Conservation (phyloP, 2,797 vertebrate species). For the Chanos chanos region DNA sequence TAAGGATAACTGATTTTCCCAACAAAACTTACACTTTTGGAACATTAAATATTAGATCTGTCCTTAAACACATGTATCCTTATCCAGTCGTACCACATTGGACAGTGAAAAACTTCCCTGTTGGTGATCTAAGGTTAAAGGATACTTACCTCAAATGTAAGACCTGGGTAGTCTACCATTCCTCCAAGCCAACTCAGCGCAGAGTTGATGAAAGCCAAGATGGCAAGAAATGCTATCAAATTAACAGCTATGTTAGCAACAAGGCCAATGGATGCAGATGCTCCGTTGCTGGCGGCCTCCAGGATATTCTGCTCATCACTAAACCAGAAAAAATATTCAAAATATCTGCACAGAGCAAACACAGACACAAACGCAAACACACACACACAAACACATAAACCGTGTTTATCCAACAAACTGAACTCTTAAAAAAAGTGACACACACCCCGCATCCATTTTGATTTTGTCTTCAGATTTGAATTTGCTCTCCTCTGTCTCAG, state of each 20-base stretch:
- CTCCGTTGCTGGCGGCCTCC: slow-evolving; percentile 88
- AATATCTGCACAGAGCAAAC: neutral
- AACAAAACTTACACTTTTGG: no score
- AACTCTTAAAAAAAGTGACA: no score
- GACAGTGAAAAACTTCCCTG: no score
- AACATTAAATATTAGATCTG: no score
- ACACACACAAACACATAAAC: neutral
- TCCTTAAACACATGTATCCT: no score
- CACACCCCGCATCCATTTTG: slow-evolving; percentile 75
- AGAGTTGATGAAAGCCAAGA: slow-evolving; percentile 84
- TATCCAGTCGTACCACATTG: no score
- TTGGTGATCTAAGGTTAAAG: no score
- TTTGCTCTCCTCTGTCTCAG: slow-evolving; percentile 83
- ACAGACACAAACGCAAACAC: neutral
- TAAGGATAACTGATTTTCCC: no score
- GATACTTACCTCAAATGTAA: slow-evolving; percentile 97
- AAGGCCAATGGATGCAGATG: slow-evolving; percentile 78
- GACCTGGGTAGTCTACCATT: slow-evolving; percentile 80
- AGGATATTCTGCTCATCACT: slow-evolving; percentile 87
- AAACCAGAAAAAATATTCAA: no score
- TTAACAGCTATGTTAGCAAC: slow-evolving; percentile 89
- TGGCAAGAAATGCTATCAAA: slow-evolving; percentile 87
- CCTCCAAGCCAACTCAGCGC: slow-evolving; percentile 82
- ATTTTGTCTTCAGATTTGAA: slow-evolving; percentile 72
- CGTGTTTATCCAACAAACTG: no score